Evolutionary conservation across 2,797 vertebrate species (phyloP).

Genomic region (Decapterus maruadsi): DNA sequence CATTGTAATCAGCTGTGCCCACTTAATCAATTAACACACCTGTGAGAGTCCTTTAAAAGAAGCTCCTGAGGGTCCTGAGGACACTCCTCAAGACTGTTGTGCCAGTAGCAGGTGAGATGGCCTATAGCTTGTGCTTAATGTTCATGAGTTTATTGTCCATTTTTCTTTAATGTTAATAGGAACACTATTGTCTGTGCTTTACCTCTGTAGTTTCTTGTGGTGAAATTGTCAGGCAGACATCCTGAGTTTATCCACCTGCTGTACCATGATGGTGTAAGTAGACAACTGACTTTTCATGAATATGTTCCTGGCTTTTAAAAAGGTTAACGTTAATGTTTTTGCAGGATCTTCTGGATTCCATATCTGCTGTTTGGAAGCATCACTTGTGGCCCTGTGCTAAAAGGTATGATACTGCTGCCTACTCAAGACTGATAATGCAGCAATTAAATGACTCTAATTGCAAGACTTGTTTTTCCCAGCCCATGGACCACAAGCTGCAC

Average conservation of each 20-base stretch:
- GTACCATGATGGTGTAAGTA: conserved; percentile 23
- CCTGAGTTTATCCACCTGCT: not conserved
- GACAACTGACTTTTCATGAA: not conserved
- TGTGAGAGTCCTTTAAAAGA: not conserved
- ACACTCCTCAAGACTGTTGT: not conserved
- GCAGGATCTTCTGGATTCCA: conserved; percentile 48
- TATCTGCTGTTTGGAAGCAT: conserved; percentile 49
- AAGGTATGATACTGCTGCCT: not conserved
- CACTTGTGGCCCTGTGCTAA: not conserved
- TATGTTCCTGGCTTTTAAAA: not conserved
- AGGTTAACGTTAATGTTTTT: not conserved
- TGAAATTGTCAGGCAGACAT: too few species aligned
- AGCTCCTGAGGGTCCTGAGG: not conserved
- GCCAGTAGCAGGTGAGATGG: not conserved
- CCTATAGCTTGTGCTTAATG: too few species aligned
- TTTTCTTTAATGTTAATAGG: not conserved
- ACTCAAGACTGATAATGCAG: not conserved
- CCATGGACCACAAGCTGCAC: not conserved
- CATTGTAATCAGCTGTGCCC: too few species aligned
- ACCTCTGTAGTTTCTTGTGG: not conserved
- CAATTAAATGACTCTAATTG: not conserved
- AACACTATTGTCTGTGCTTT: not conserved
- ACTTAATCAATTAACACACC: not conserved
- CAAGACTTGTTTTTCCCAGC: not conserved
- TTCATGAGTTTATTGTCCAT: not conserved